These are phyloP conservation scores for Sebastes melanostomus DNA, from an alignment of 2,797 vertebrate species.

Conservation along the genomic window DNA sequence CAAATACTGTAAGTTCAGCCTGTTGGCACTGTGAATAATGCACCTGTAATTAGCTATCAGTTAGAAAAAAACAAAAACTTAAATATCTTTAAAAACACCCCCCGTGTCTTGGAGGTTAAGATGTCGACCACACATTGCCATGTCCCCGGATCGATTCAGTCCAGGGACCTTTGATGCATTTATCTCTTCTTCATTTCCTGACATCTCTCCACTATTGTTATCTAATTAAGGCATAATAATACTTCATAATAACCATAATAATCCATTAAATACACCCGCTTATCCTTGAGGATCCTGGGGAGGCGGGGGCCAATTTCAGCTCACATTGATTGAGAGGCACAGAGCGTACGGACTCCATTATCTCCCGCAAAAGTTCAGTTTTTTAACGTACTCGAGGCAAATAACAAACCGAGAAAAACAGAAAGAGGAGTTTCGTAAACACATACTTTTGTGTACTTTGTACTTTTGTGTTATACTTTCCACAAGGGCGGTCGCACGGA, in stretches of 20 bases:
- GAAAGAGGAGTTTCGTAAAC: too few species aligned
- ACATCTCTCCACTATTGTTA: neutral
- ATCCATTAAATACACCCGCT: neutral
- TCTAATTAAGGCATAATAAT: neutral
- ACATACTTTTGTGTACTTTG: too few species aligned
- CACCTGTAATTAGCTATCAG: neutral
- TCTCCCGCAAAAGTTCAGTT: too few species aligned
- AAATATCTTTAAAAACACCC: too few species aligned
- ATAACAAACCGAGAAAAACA: accelerated
- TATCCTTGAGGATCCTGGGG: too few species aligned
- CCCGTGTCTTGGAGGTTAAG: neutral
- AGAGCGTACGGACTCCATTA: accelerated
- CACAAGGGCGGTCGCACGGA: too few species aligned
- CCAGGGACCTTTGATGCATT: neutral
- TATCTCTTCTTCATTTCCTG: neutral
- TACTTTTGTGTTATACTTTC: too few species aligned
- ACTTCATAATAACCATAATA: neutral
- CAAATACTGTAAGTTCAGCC: neutral
- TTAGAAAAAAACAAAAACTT: too few species aligned
- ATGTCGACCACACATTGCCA: neutral
- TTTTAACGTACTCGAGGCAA: too few species aligned
- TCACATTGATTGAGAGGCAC: too few species aligned
- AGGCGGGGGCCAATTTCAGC: too few species aligned
- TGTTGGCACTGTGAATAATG: too few species aligned
- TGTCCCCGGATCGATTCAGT: accelerated